Base-by-base conservation (phyloP, 2,888 invertebrate species). In the Parnassius smintheus region DNA sequence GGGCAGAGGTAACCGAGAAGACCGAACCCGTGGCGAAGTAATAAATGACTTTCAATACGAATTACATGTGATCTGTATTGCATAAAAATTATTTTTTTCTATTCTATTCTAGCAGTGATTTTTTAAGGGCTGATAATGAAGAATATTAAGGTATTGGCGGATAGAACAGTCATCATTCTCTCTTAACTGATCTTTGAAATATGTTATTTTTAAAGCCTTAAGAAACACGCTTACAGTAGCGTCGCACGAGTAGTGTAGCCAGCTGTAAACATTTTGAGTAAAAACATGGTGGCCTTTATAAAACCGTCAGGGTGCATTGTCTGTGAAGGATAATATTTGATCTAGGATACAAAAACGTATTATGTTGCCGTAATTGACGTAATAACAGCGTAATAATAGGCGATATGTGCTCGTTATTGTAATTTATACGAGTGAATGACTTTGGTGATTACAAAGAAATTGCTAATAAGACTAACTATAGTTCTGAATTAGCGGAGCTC, bases 181-280 rank as follows among this genome's bases (percentile, higher is more conserved):
- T 35, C 7, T 35, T 7, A 4, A 35, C 35, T 35, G 35, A 35
- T 35, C 35, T 35, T 25, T 1, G 2, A 25, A 25, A 25, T 25
- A 2, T 25, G 2, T 25, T 25, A 25, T 25, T 25, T 25, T 25
- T 2, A 25, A 25, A 25, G 22, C 22, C 2, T 25, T 25, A 48
- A n/a, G 48, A 3, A 35, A 42, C 18, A 57, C 77, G 79, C 78
- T 68, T 1, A 2, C 62, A 80, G 45, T 74, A 49, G 9, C 35
- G 50, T 79, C 71, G 48, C 49, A 72, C 75, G 70, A 10, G 42
- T 45, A 35, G 66, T 59, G 68, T 75, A 79, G 68, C 73, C 76
- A 70, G 66, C 74, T 78, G 78, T 78, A 77, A 82, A 77, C 80
- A 77, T 82, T 83, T 85, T 82, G 79, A 83, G 72, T 77, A 78